phyloP scores from a whole-genome alignment of 1,140 invertebrate species.

The Antheraea pernyi region DNA sequence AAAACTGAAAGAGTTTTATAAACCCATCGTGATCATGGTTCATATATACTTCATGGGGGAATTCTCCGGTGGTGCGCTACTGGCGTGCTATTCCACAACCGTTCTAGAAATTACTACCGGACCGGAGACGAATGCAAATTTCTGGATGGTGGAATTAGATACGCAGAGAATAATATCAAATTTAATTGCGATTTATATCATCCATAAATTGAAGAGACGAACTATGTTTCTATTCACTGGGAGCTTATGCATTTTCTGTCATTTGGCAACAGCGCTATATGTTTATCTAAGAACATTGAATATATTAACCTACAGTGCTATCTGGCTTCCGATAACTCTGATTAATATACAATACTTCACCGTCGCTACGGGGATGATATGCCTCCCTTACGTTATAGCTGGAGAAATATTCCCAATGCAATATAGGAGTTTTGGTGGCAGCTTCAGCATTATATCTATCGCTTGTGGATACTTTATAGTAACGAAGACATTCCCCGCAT shows the following conservation, averaged over 20 bases:
- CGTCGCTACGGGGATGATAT: constrained; percentile 36
- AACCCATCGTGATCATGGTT: constrained; percentile 56
- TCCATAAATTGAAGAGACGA: constrained; percentile 53
- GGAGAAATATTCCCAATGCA: constrained; percentile 47
- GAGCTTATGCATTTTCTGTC: constrained; percentile 37
- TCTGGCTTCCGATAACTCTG: constrained; percentile 31
- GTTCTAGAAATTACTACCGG: constrained; percentile 78
- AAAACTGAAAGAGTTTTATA: constrained; percentile 54
- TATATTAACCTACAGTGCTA: constrained; percentile 5
- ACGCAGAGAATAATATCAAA: constrained; percentile 77
- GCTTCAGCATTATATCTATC: constrained; percentile 28
- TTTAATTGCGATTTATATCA: constrained; percentile 45
- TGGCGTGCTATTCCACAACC: constrained; percentile 84
- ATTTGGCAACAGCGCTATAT: constrained; percentile 45
- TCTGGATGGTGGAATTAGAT: constrained; percentile 82
- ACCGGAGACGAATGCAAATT: constrained; percentile 76
- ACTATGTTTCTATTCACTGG: constrained; percentile 46
- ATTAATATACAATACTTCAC: constrained; percentile 32
- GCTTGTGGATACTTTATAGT: constrained; percentile 17
- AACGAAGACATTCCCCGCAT: constrained; percentile 20
- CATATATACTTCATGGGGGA: constrained; percentile 50
- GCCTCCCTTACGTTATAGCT: constrained; percentile 37
- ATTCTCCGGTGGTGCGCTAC: constrained; percentile 56
- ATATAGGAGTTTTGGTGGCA: constrained; percentile 40
- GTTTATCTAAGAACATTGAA: constrained; percentile 18